Percentiles rank a stretch among this genome's conserved stretches.
These are phyloP conservation scores for Pogonus chalceus DNA, from an alignment of 1,140 invertebrate genomes.

Conservation along the genomic window DNA sequence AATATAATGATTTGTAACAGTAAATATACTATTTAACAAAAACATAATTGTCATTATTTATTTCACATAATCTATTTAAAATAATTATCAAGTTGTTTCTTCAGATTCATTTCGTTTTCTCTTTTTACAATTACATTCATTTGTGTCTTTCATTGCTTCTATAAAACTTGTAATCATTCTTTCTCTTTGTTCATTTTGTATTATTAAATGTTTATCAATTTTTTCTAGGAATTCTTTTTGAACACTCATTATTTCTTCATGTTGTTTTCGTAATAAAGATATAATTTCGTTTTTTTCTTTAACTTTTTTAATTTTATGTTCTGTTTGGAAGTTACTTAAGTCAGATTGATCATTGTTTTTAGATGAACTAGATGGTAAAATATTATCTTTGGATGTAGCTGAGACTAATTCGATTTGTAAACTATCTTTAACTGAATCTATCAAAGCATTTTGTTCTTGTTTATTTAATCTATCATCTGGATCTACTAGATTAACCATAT, in stretches of 20 bases:
- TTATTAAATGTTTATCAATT: background rate
- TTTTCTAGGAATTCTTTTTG: background rate
- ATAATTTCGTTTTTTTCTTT: conserved; percentile 3
- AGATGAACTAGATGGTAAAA: background rate
- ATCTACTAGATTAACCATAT: background rate
- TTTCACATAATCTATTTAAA: too few relatives aligned
- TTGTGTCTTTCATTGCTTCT: background rate
- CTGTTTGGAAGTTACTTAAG: background rate
- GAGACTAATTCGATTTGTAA: background rate
- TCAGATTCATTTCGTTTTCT: background rate
- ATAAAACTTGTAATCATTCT: background rate
- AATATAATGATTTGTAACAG: too few relatives aligned
- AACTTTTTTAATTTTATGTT: background rate
- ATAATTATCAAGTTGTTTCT: background rate
- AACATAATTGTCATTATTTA: too few relatives aligned
- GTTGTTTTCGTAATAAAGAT: background rate
- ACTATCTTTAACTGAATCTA: background rate
- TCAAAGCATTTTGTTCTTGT: background rate
- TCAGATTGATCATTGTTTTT: background rate
- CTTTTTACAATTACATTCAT: background rate
- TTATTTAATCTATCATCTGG: background rate
- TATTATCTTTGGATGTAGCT: background rate
- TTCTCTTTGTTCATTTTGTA: conserved; percentile 4
- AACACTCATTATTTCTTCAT: background rate
- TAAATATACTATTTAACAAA: too few relatives aligned